Base-by-base conservation (phyloP, 1,140 invertebrate genomes). In the Ostrea edulis region DNA sequence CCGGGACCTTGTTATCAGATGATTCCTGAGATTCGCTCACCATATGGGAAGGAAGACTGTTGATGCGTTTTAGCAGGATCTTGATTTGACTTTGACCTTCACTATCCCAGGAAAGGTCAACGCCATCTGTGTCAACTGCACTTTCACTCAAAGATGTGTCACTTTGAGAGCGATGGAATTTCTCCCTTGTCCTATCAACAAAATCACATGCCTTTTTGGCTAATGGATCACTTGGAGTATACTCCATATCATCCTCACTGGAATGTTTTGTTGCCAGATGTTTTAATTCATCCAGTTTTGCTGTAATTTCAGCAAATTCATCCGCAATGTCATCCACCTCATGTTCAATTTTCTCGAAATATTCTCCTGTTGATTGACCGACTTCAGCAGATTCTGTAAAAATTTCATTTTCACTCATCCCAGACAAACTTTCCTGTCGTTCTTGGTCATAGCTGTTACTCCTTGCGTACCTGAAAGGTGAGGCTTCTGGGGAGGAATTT, bases 281-380 rank as follows among this genome's bases (percentile, higher is more conserved):
- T 87, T 91, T 92, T 4, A 93, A 87, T 86, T 92, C 91, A 83
- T 90, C 85, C 12, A 91, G 82, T 88, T 91, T 91, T 20, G 91
- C 90, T 20, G 90, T 92, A 14, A 94, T 90, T n/a, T 90, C 91
- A 54, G 90, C 90, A 89, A 94, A 93, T 86, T 94, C 93, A 85
- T 91, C 91, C 53, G 92, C 92, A 82, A 94, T 91, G 84, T 91
- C 91, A 87, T 92, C 89, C 11, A 94, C 89, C 88, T 94, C 92
- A 82, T 92, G 90, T 86, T 94, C 93, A 20, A 94, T 86, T n/a
- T 84, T 58, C n/a, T 92, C 87, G 88, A 94, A 92, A 81, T 90
- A 88, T n/a, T 88, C 88, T 35, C 91, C 90, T 17, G 87, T 86
- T 8, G 85, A 35, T 44, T 90, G 90, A 68, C 77, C 86, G 14